These are phyloP conservation scores for Diorhabda carinulata DNA, from an alignment of 1,140 invertebrate genomes.

Conservation along the genomic window DNA sequence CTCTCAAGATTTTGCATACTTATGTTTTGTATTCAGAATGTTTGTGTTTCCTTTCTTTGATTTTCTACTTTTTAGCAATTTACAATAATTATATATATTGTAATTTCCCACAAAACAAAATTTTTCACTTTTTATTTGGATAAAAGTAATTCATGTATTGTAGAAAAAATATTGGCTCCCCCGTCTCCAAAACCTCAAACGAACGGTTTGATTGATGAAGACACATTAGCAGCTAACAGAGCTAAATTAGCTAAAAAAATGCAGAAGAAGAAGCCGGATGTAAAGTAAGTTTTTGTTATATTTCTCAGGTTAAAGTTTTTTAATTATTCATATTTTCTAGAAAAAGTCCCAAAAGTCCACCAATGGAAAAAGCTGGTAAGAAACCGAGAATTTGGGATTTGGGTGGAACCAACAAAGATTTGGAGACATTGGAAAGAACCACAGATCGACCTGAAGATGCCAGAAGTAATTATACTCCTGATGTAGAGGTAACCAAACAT, in stretches of 20 bases:
- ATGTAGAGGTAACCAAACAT: constrained; percentile 58
- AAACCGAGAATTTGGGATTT: constrained; percentile 87
- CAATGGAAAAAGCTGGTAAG: constrained; percentile 75
- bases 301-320: not conserved
- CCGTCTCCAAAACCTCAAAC: constrained; percentile 37
- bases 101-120: no score
- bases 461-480: constrained; percentile 56
- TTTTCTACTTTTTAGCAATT: no score
- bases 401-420: constrained; percentile 73
- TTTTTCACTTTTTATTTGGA: not conserved
- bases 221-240: constrained; percentile 63
- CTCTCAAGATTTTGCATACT: no score
- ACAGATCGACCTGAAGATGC: constrained; percentile 68
- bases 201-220: constrained; percentile 56
- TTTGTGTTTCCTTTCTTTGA: no score
- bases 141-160: not conserved
- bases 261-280: constrained; percentile 56
- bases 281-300: constrained; percentile 46
- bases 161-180: constrained; percentile 26
- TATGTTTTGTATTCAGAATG: no score
- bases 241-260: constrained; percentile 69
- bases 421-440: constrained; percentile 78
- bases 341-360: constrained; percentile 55
- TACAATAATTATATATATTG: no score
- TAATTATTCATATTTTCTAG: constrained; percentile 21